Evolutionary conservation across 1,140 invertebrate species (phyloP).

Genomic region (Chelonus insularis): DNA sequence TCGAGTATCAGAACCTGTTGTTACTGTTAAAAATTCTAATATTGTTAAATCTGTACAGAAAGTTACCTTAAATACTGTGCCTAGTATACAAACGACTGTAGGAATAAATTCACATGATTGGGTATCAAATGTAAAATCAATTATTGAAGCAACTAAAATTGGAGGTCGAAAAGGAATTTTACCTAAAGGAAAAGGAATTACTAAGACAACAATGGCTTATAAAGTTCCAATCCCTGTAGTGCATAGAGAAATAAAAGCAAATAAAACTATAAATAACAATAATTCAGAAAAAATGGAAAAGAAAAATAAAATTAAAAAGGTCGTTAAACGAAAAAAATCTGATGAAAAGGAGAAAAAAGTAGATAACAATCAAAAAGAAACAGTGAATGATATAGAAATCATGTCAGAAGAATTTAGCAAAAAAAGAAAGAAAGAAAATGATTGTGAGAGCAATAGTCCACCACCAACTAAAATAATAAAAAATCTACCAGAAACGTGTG

Average conservation of each 20-base stretch:
- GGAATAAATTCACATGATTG: constrained; percentile 52
- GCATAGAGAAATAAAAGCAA: constrained; percentile 49
- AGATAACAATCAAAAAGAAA: constrained; percentile 15
- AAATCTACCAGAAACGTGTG: constrained; percentile 43
- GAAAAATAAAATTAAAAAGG: constrained; percentile 33
- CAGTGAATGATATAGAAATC: constrained; percentile 9
- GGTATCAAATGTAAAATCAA: constrained; percentile 54
- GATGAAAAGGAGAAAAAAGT: constrained; percentile 25
- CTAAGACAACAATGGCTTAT: constrained; percentile 70
- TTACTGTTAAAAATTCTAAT: constrained; percentile 49
- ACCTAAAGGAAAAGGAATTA: constrained; percentile 57
- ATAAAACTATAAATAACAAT: constrained; percentile 21
- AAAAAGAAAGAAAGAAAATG: constrained; percentile 31
- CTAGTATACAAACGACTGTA: constrained; percentile 46
- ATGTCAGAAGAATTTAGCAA: constrained; percentile 17
- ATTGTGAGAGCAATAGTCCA: constrained; percentile 11
- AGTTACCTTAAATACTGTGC: constrained; percentile 46
- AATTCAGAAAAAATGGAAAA: constrained; percentile 31
- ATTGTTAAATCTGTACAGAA: constrained; percentile 50
- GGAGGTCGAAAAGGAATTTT: constrained; percentile 53
- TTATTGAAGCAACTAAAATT: constrained; percentile 54
- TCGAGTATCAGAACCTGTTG: constrained; percentile 46
- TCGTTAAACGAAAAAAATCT: constrained; percentile 26
- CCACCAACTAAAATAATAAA: constrained; percentile 26
- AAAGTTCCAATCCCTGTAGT: constrained; percentile 73